A percentile compares a stretch with the other conserved stretches of the same genome.
Evolutionary conservation across 2,797 vertebrate genomes (phyloP).

Genomic region (Hapalemur alaotrensis): DNA sequence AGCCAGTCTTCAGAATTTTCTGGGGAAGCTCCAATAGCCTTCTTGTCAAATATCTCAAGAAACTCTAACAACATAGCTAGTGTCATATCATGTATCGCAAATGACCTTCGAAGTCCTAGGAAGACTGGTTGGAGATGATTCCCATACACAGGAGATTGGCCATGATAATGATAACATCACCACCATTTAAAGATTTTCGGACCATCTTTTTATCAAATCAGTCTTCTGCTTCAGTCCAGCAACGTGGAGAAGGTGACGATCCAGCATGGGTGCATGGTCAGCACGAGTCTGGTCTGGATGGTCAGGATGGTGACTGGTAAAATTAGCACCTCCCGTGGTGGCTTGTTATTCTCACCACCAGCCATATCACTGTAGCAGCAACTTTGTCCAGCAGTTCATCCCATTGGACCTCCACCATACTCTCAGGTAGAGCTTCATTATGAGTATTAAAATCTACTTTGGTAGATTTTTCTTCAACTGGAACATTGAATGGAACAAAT

Average conservation of each 20-base stretch:
- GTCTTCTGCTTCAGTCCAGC: not conserved
- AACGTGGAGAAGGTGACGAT: not conserved
- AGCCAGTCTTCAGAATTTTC: not conserved
- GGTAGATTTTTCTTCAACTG: not conserved
- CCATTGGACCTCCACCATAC: not conserved
- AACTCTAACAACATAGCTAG: not conserved
- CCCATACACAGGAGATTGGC: not conserved
- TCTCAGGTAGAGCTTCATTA: not conserved
- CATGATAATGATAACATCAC: not conserved
- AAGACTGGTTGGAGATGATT: not conserved
- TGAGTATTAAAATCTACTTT: not conserved
- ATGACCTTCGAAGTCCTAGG: not conserved
- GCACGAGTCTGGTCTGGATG: not conserved
- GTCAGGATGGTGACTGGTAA: not conserved
- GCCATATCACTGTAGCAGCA: not conserved
- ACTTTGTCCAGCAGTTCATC: not conserved
- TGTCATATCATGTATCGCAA: not conserved
- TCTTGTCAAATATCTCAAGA: not conserved
- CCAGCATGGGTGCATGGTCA: not conserved
- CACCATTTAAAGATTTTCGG: not conserved
- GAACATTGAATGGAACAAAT: not conserved
- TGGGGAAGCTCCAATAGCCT: not conserved
- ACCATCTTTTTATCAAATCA: not conserved
- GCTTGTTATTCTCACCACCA: not conserved
- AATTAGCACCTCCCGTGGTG: accelerated